Percentiles rank a stretch among this genome's conserved stretches.
These are phyloP conservation scores for Ochlodes sylvanus DNA, from an alignment of 2,888 invertebrate genomes.

Conservation along the genomic window DNA sequence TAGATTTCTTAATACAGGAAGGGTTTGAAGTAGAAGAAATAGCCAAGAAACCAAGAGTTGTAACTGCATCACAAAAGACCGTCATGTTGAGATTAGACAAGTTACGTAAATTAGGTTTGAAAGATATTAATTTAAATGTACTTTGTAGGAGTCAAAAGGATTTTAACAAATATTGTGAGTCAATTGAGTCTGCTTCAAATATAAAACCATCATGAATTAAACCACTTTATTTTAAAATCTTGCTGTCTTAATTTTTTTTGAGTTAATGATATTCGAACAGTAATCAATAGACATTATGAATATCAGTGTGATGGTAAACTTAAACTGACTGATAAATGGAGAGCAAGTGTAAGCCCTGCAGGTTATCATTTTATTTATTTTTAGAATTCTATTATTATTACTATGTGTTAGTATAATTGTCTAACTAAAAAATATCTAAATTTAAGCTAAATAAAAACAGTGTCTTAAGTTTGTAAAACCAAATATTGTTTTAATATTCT, in stretches of 20 bases:
- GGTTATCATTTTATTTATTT: not conserved
- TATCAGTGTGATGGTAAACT: too few relatives aligned
- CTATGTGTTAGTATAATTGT: slow-evolving; percentile 12
- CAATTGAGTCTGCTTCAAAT: slow-evolving; percentile 47
- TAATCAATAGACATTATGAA: not conserved
- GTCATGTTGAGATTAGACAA: slow-evolving; percentile 79
- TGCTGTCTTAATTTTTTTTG: not conserved
- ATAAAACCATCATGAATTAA: slow-evolving; percentile 24
- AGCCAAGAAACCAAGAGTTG: slow-evolving; percentile 80
- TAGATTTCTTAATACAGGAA: slow-evolving; percentile 84
- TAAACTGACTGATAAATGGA: too few relatives aligned
- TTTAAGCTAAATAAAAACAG: slow-evolving; percentile 34
- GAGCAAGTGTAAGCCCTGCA: too few relatives aligned
- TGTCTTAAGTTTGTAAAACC: slow-evolving; percentile 34
- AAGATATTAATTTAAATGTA: slow-evolving; percentile 79
- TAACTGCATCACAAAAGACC: slow-evolving; percentile 84
- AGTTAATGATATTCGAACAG: not conserved
- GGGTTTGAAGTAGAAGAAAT: slow-evolving; percentile 82
- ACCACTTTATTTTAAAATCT: slow-evolving; percentile 5
- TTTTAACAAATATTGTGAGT: slow-evolving; percentile 79
- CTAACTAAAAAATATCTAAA: slow-evolving; percentile 7
- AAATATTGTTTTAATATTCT: slow-evolving; percentile 39
- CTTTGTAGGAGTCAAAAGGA: slow-evolving; percentile 83
- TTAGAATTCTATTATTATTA: not conserved
- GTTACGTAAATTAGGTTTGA: slow-evolving; percentile 74